Evolutionary conservation across 2,888 invertebrate genomes (phyloP).

Genomic region (Melipona beecheii): DNA sequence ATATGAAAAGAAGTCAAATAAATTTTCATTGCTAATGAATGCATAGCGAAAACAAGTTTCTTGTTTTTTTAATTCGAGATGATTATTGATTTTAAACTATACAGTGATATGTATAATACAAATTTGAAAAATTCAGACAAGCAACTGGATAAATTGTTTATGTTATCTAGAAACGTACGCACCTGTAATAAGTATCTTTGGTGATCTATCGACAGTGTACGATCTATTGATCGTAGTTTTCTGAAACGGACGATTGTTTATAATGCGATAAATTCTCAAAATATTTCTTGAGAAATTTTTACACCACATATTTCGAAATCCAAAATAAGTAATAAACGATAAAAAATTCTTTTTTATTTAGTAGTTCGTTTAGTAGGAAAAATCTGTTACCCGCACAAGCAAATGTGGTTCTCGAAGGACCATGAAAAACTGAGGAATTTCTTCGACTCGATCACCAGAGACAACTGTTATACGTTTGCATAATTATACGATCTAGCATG

Average conservation of each 20-base stretch:
- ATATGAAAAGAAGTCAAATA: background rate
- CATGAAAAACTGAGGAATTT: slow-evolving; percentile 7
- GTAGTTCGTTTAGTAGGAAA: background rate
- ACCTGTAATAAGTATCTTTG: slow-evolving; percentile 87
- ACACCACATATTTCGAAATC: slow-evolving; percentile 39
- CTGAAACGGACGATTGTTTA: slow-evolving; percentile 8
- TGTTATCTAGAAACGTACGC: background rate
- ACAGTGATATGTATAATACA: too few relatives aligned
- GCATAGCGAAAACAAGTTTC: background rate
- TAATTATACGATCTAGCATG: slow-evolving; percentile 68
- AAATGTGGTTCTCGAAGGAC: background rate
- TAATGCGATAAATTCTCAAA: slow-evolving; percentile 12
- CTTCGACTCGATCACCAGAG: slow-evolving; percentile 52
- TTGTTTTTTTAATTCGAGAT: background rate
- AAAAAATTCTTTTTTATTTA: background rate
- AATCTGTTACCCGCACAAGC: background rate
- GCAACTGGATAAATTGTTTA: too few relatives aligned
- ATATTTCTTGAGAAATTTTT: slow-evolving; percentile 32
- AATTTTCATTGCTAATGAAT: background rate
- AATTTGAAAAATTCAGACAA: too few relatives aligned
- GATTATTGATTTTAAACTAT: too few relatives aligned
- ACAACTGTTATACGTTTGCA: slow-evolving; percentile 66
- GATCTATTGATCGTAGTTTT: slow-evolving; percentile 35
- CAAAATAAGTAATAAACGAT: background rate
- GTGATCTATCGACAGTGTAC: slow-evolving; percentile 77